Conservation (phyloP, 2,113 vertebrate species). For the Malaclemys terrapin region DNA sequence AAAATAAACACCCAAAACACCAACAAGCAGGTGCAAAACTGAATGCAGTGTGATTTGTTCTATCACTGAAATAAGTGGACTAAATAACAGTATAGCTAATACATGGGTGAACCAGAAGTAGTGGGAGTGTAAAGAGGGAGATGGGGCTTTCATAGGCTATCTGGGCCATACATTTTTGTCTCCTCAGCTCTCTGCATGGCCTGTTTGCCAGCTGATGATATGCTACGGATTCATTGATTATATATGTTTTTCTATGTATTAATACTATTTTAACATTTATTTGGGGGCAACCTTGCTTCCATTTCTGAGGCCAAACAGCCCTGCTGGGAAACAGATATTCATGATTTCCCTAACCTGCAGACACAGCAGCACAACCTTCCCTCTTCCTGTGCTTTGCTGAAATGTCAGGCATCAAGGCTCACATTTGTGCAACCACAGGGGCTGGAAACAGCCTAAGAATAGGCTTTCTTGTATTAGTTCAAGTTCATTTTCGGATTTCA, state of each 20-base stretch:
- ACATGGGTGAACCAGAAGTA: not conserved
- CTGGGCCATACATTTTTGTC: not conserved
- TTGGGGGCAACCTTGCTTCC: not conserved
- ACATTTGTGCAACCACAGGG: not conserved
- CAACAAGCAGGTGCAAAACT: not conserved
- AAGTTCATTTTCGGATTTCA: conserved; percentile 3
- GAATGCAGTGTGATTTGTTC: not conserved
- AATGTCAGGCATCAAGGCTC: conserved; percentile 3
- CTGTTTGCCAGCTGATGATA: not conserved
- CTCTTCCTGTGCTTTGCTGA: conserved; percentile 13
- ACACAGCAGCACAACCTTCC: conserved; percentile 49
- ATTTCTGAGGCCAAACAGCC: not conserved
- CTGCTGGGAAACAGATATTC: not conserved
- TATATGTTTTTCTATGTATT: not conserved
- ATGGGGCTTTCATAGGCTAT: not conserved
- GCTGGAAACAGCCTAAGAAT: conserved; percentile 14
- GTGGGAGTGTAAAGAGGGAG: not conserved
- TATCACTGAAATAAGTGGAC: not conserved
- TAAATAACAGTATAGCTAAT: not conserved
- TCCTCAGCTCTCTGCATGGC: not conserved
- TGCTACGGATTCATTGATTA: not conserved
- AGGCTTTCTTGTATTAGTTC: not conserved
- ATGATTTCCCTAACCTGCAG: not conserved
- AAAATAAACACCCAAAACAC: not conserved
- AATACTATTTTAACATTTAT: not conserved